Percentiles rank a stretch among this genome's conserved stretches.
phyloP scores from a whole-genome alignment of 53 echinoderm and acorn worm species.

The Paracentrotus lividus region DNA sequence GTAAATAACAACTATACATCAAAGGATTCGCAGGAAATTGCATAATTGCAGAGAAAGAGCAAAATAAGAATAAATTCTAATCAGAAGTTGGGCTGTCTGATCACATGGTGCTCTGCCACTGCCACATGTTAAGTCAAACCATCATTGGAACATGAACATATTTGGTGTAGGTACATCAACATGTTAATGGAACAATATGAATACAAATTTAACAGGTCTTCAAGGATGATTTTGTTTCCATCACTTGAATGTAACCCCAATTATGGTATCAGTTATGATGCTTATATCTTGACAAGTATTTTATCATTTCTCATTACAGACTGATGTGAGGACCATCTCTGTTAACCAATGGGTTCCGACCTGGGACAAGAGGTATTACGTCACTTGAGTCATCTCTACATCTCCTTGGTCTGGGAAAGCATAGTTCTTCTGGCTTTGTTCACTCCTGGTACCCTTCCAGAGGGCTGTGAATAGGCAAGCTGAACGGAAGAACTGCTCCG shows the following conservation, averaged over 20 bases:
- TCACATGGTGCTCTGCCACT: too few species aligned
- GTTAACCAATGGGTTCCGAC: constrained; percentile 98
- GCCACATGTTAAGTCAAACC: too few species aligned
- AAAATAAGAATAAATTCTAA: too few species aligned
- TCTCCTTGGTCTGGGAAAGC: constrained; percentile 99
- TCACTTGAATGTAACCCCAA: background rate
- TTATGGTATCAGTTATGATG: background rate
- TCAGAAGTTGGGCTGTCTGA: too few species aligned
- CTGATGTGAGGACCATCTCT: constrained; percentile 96
- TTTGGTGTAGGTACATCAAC: too few species aligned
- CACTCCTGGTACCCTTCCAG: constrained; percentile 95
- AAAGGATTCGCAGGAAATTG: too few species aligned
- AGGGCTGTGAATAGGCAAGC: constrained; percentile 94
- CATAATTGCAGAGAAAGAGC: too few species aligned
- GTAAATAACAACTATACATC: too few species aligned
- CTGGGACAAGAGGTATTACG: constrained; percentile 92
- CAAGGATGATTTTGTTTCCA: background rate
- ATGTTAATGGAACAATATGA: too few species aligned
- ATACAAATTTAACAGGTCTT: too few species aligned
- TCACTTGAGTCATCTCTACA: constrained; percentile 95
- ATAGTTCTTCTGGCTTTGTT: constrained; percentile 94
- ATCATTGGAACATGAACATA: too few species aligned
- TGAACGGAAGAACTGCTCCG: constrained; percentile 90
- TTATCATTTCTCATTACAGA: constrained; percentile 68
- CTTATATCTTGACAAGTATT: background rate